Conservation (phyloP, 2,797 vertebrate genomes). For the Thamnophis elegans region DNA sequence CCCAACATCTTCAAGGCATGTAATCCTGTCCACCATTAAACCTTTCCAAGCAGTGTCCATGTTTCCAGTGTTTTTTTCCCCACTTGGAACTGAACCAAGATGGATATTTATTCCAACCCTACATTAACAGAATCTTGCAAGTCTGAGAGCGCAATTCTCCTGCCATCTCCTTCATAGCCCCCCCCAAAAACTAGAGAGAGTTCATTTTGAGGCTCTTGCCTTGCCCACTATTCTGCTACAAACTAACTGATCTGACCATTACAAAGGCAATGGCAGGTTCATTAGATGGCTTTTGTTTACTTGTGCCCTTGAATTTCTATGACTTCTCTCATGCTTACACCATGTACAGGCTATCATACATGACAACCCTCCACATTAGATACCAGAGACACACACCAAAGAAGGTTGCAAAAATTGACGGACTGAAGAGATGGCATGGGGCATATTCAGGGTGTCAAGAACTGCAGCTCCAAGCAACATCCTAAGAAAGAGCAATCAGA, state of each 20-base stretch:
- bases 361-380: background rate
- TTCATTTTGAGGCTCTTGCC: background rate
- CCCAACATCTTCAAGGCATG: no score
- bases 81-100: no score
- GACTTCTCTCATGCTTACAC: background rate
- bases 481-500: background rate
- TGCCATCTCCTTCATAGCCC: background rate
- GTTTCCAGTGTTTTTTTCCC: no score
- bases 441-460: background rate
- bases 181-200: background rate
- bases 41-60: no score
- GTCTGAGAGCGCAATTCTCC: background rate
- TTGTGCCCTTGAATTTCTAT: background rate
- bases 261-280: background rate
- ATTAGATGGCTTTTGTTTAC: background rate
- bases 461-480: background rate
- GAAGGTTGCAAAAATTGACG: background rate
- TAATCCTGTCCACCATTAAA: no score
- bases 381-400: background rate
- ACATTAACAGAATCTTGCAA: background rate
- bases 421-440: background rate
- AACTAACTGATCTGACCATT: background rate
- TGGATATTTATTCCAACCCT: background rate
- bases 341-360: background rate
- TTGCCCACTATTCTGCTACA: background rate